Conservation (phyloP, 2,888 invertebrate species). For the Hypena proboscidalis region DNA sequence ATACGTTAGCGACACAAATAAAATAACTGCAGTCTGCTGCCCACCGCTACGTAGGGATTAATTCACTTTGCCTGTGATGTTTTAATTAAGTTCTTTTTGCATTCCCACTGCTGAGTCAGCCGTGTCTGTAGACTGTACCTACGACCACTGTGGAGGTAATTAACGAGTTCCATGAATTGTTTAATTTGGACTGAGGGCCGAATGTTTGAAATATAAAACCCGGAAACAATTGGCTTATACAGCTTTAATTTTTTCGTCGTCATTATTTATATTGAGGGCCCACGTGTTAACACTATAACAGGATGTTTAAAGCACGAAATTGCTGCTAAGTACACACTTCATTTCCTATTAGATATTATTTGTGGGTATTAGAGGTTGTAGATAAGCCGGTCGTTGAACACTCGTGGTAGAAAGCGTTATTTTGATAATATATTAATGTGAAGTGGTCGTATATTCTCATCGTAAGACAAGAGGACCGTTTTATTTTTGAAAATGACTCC, state of each 20-base stretch:
- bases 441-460: constrained; percentile 73
- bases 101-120: constrained; percentile 34
- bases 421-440: constrained; percentile 79
- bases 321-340: constrained; percentile 72
- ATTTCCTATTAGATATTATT: constrained; percentile 78
- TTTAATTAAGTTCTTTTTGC: constrained; percentile 69
- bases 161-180: constrained; percentile 17
- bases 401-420: constrained; percentile 64
- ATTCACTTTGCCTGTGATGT: constrained; percentile 68
- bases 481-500: constrained; percentile 83
- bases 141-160: constrained; percentile 10
- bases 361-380: constrained; percentile 65
- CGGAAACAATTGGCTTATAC: constrained; percentile 67
- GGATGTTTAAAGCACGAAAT: constrained; percentile 79
- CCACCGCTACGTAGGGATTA: constrained; percentile 62
- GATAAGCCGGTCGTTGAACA: constrained; percentile 65
- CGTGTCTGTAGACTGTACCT: constrained; percentile 13
- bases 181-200: constrained; percentile 24
- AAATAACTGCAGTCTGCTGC: constrained; percentile 71
- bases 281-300: constrained; percentile 77
- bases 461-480: constrained; percentile 66
- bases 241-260: constrained; percentile 63
- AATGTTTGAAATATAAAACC: constrained; percentile 41
- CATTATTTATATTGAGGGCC: constrained; percentile 72
- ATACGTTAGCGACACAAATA: constrained; percentile 69